Base-by-base conservation (phyloP, 2,113 vertebrate species). In the Triplophysa dalaica region DNA sequence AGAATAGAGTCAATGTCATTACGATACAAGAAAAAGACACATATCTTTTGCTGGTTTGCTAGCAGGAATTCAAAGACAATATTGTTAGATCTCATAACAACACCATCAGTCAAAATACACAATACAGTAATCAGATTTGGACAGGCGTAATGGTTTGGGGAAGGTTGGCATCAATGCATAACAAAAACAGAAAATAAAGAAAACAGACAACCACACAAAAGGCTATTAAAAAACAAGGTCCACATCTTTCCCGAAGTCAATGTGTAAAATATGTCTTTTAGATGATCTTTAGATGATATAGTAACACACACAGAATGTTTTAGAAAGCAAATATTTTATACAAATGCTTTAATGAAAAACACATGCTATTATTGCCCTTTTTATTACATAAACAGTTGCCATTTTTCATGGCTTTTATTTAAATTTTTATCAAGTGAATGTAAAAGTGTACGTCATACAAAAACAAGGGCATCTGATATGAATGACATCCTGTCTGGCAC, bases 401-500 rank as follows among this genome's bases (percentile, higher is more conserved):
- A 7, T 38, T 38, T 38, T 7, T 38, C 5, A 6, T 38, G 7
- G 33, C 33, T 8, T 38, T 14, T 50, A 50, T 50, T 11, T 13
- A 50, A 12, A 50, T 50, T 50, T 50, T 62, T 50, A 22, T 29
- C 48, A 41, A 41, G 50, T 58, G 0, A 60, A 48, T 60, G 52
- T 45, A 33, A 64, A 66, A 66, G 38, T 62, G 2, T 1, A 22
- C 29, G 66, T 43, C 48, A n/a, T 19, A 85, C 74, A 61, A 65
- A 60, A 82, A 52, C 72, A 58, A 70, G 76, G 75, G 24, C 58
- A 75, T 65, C 33, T 78, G 74, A 61, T 56, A 65, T 61, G 68
- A 65, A 77, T 43, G 45, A 26, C 68, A 41, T 81, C 14, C 64
- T 81, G 65, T 24, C 66, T 78, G 50, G 72, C 63, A 29, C 21